Conservation (phyloP, 2,888 invertebrate species). For the Caenorhabditis becei region DNA sequence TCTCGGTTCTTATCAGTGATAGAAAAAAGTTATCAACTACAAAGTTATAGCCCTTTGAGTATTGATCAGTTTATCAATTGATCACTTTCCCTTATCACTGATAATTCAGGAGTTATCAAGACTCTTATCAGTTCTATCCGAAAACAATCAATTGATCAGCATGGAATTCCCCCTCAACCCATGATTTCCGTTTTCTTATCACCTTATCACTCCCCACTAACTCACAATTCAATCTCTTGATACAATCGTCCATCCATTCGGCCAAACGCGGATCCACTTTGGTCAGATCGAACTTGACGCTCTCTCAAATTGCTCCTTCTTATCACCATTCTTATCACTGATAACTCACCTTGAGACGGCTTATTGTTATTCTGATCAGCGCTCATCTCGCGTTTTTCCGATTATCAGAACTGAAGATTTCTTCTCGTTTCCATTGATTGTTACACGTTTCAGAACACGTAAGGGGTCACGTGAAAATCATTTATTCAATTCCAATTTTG, state of each 20-base stretch:
- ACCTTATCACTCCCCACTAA: neutral
- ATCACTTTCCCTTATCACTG: too few species aligned
- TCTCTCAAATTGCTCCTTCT: neutral
- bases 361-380: slow-evolving; percentile 47
- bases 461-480: too few species aligned
- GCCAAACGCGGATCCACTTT: slow-evolving; percentile 25
- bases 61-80: too few species aligned
- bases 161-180: too few species aligned
- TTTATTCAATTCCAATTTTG: too few species aligned
- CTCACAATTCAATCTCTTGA: slow-evolving; percentile 68
- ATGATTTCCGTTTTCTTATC: too few species aligned
- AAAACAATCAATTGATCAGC: too few species aligned
- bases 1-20: too few species aligned
- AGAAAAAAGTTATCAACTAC: too few species aligned
- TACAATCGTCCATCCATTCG: slow-evolving; percentile 72
- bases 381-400: slow-evolving; percentile 29
- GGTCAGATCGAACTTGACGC: slow-evolving; percentile 16
- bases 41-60: too few species aligned
- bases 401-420: neutral
- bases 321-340: neutral
- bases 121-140: neutral
- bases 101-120: slow-evolving; percentile 1
- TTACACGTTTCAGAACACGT: too few species aligned
- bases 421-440: too few species aligned
- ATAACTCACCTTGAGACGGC: slow-evolving; percentile 1